phyloP scores from a whole-genome alignment of 2,888 invertebrate species.

The Noctua pronuba region DNA sequence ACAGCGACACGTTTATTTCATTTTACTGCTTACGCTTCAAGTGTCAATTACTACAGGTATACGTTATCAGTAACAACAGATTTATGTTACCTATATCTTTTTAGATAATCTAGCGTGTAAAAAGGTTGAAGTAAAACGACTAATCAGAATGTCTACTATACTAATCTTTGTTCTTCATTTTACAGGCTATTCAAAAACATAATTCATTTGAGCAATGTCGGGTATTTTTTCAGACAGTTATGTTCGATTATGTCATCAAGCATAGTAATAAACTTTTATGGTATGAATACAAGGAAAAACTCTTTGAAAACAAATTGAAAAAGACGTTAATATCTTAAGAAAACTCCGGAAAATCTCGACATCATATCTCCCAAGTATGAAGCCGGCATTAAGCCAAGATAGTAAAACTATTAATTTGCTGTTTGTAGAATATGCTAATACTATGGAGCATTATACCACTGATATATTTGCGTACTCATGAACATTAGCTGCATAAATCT shows the following conservation, averaged over 20 bases:
- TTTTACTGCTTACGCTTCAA: conserved; percentile 39
- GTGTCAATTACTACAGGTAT: conserved; percentile 47
- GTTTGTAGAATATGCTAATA: conserved; percentile 39
- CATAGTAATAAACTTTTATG: not conserved
- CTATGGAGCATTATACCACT: conserved; percentile 27
- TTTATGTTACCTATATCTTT: conserved; percentile 14
- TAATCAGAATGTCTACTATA: conserved; percentile 16
- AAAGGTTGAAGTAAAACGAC: conserved; percentile 12
- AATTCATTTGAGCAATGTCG: conserved; percentile 6
- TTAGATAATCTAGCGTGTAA: conserved; percentile 29
- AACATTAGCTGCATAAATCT: conserved; percentile 43
- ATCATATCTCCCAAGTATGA: conserved; percentile 9
- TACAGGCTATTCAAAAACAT: not conserved
- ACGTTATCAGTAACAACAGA: conserved; percentile 27
- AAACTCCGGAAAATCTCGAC: conserved; percentile 25
- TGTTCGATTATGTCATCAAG: not conserved
- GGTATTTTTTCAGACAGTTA: conserved; percentile 1
- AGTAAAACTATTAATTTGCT: conserved; percentile 39
- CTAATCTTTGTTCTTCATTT: conserved; percentile 4
- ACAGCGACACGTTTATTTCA: conserved; percentile 59
- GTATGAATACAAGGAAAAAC: conserved; percentile 14
- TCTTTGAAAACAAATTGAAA: conserved; percentile 7
- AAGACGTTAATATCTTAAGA: conserved; percentile 1
- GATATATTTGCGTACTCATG: conserved; percentile 42
- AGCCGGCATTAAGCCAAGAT: conserved; percentile 47